These are phyloP conservation scores for Ligdia adustata DNA, from an alignment of 2,888 invertebrate genomes.

Conservation along the genomic window DNA sequence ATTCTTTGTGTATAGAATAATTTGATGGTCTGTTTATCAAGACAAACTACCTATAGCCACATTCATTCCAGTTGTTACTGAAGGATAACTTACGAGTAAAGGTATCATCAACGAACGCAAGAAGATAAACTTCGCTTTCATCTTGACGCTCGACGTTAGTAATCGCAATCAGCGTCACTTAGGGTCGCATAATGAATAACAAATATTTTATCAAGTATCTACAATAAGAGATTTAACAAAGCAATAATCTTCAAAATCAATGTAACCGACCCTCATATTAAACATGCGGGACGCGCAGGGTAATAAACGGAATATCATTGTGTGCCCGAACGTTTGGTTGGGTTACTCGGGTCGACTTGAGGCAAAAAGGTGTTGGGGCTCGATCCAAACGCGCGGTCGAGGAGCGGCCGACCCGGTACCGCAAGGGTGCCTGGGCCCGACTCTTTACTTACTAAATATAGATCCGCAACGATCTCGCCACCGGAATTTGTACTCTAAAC, in stretches of 20 bases:
- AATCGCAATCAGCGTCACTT: conserved; percentile 3
- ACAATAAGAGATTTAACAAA: conserved; percentile 51
- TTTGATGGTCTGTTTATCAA: conserved; percentile 33
- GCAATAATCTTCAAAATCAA: conserved; percentile 52
- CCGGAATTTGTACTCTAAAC: conserved; percentile 66
- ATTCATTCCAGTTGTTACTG: conserved; percentile 13
- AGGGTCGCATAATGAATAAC: conserved; percentile 4
- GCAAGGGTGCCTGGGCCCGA: conserved; percentile 46
- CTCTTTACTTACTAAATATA: conserved; percentile 65
- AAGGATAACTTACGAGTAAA: conserved; percentile 33
- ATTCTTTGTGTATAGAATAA: conserved; percentile 25
- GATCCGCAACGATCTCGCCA: conserved; percentile 55
- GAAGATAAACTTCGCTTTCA: conserved; percentile 26
- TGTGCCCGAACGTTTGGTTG: conserved; percentile 46
- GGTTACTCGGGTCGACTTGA: conserved; percentile 26
- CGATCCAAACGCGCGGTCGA: conserved; percentile 24
- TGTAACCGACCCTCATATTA: conserved; percentile 53
- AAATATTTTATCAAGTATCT: conserved; percentile 20
- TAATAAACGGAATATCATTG: conserved; percentile 68
- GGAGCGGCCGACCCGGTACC: conserved; percentile 17
- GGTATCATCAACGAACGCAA: conserved; percentile 26
- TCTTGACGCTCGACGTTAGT: no score
- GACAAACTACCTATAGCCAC: conserved; percentile 18
- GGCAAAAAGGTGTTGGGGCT: conserved; percentile 52
- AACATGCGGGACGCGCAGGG: conserved; percentile 52